Percentiles rank a stretch among this genome's conserved stretches.
These are phyloP conservation scores for Trachymyrmex septentrionalis DNA, from an alignment of 1,140 invertebrate genomes.

Conservation along the genomic window DNA sequence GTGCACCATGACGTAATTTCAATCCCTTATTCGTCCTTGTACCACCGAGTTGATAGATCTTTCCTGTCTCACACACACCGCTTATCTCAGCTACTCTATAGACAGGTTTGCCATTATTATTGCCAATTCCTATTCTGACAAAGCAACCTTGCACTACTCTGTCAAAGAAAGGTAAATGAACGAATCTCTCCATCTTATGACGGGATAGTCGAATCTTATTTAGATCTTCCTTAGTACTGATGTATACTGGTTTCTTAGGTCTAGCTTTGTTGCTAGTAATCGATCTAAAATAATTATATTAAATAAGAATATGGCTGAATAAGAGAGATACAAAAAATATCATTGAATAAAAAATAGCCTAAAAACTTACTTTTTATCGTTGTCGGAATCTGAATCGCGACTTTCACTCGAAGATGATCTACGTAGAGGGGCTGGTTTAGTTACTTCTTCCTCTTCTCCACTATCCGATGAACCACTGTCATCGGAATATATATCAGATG, in stretches of 20 bases:
- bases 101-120: constrained; percentile 94
- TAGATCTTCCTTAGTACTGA: constrained; percentile 93
- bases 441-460: constrained; percentile 89
- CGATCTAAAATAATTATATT: constrained; percentile 80
- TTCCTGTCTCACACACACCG: constrained; percentile 98
- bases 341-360: constrained; percentile 16
- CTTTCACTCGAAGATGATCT: constrained; percentile 87
- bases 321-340: background rate
- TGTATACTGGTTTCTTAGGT: constrained; percentile 88
- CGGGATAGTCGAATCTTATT: constrained; percentile 96
- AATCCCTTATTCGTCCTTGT: constrained; percentile 97
- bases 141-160: constrained; percentile 96
- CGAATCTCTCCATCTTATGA: constrained; percentile 97
- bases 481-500: constrained; percentile 98
- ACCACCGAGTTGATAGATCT: constrained; percentile 96
- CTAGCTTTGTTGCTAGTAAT: constrained; percentile 84
- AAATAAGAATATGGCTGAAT: background rate
- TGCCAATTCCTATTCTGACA: constrained; percentile 98
- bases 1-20: constrained; percentile 93
- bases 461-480: constrained; percentile 92
- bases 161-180: constrained; percentile 98
- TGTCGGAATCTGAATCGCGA: constrained; percentile 87
- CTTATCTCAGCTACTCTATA: constrained; percentile 98
- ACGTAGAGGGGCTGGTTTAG: constrained; percentile 84
- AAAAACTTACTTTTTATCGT: constrained; percentile 85